Base-by-base conservation (phyloP, 1,140 invertebrate species). In the Aleiodes sp. region DNA sequence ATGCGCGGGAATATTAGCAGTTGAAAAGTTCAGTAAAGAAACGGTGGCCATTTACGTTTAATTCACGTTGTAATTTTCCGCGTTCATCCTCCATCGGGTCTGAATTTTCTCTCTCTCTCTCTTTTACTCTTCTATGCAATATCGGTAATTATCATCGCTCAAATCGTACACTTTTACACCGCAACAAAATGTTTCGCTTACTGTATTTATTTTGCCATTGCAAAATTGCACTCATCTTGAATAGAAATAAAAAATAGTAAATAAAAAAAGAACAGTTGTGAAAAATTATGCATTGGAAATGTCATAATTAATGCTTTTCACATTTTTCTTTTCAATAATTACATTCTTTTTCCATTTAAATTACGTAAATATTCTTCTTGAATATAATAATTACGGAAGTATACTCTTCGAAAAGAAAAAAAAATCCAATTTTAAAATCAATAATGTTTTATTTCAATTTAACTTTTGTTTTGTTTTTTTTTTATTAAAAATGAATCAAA, bases 81-180 rank as follows among this genome's bases (percentile, higher is more conserved):
- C 14, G 29, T 52, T 24, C 46, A 52, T 52, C 46, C 10, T 16
- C 41, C 31, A 33, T 26, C 52, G 21, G 52, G 52, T 56, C 52
- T 26, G 52, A 56, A 8, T 19, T 8, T 56, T 56, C 52, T 56
- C 8, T 28, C 56, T n/a, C 24, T n/a, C n/a, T n/a, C n/a, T n/a
- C n/a, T n/a, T n/a, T n/a, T n/a, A n/a, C n/a, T n/a, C n/a, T n/a
- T n/a, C n/a, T n/a, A n/a, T 31, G 56, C 56, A 31, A 29, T 29
- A 59, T 59, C 28, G 28, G 26, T 59, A 59, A 59, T 59, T 59
- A 59, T 52, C 46, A 52, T 52, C 21, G 46, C 46, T 52, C 46
- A 4, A 52, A 52, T 52, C 46, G 46, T 21, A 21, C 46, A 52
- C 46, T 52, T 52, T 52, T 24, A 10, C 46, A 24, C 46, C 19